Conservation (phyloP, 1,140 invertebrate species). For the Halesus radiatus region DNA sequence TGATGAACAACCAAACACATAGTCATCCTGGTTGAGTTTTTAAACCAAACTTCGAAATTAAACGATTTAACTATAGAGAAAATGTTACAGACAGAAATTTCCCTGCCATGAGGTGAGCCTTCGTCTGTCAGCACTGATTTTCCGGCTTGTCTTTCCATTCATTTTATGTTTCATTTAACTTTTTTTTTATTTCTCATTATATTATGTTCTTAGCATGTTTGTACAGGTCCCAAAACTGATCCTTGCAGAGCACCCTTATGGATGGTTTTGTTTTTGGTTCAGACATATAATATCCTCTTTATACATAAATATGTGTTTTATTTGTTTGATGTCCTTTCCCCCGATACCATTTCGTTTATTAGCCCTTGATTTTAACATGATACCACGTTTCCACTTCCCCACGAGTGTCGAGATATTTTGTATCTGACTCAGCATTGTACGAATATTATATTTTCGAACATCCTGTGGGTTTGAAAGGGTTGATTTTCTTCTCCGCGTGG, state of each 20-base stretch:
- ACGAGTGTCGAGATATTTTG: neutral
- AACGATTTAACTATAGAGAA: too few species aligned
- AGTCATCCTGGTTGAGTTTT: neutral
- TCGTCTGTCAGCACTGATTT: neutral
- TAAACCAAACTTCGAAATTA: too few species aligned
- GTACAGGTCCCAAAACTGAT: too few species aligned
- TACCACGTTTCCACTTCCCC: neutral
- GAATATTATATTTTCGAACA: neutral
- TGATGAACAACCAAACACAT: neutral
- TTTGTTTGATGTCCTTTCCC: too few species aligned
- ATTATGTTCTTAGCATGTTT: too few species aligned
- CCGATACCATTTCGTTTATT: too few species aligned
- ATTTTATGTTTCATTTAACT: neutral
- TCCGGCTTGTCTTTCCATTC: neutral
- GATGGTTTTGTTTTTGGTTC: neutral
- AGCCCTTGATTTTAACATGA: neutral
- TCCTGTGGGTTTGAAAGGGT: neutral
- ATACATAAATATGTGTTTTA: too few species aligned
- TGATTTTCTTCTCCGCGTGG: conserved; percentile 7
- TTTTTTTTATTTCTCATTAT: neutral
- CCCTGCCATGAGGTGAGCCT: neutral
- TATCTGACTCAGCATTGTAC: neutral
- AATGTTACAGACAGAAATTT: neutral
- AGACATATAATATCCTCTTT: too few species aligned
- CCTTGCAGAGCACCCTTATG: too few species aligned